phyloP scores from a whole-genome alignment of 2,113 vertebrate genomes.

The Labeo catla region DNA sequence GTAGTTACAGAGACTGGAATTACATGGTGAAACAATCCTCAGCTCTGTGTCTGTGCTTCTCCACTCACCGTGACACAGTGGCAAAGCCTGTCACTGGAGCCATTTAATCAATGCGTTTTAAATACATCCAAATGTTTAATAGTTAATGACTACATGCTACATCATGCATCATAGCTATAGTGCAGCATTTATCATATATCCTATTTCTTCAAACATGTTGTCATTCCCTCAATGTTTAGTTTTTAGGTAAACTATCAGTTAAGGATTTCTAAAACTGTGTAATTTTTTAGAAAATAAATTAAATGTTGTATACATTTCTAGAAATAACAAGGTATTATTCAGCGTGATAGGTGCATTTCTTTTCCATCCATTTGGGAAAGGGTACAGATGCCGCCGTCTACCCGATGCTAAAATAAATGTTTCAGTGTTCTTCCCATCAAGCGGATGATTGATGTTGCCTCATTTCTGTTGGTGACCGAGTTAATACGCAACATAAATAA shows the following conservation, averaged over 20 bases:
- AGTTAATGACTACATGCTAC: background rate
- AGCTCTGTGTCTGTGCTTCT: constrained; percentile 46
- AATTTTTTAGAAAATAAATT: background rate
- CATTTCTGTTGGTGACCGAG: constrained; percentile 59
- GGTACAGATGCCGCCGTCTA: background rate
- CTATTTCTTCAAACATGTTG: background rate
- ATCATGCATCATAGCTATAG: constrained; percentile 18
- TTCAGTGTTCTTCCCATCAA: constrained; percentile 40
- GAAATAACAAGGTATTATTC: constrained; percentile 2
- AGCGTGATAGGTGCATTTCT: background rate
- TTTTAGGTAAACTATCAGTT: background rate
- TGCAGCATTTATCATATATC: background rate
- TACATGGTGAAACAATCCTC: constrained; percentile 51
- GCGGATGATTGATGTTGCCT: constrained; percentile 57
- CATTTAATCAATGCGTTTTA: constrained; percentile 29
- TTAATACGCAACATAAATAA: constrained; percentile 63
- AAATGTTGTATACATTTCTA: background rate
- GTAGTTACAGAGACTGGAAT: constrained; percentile 40
- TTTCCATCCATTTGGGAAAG: background rate
- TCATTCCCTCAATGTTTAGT: too few species aligned
- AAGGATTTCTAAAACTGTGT: background rate
- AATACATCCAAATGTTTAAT: constrained; percentile 10
- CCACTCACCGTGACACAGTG: constrained; percentile 28
- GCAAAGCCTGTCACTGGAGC: constrained; percentile 16
- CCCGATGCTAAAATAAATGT: constrained; percentile 30